A percentile compares a stretch with the other conserved stretches of the same genome.
phyloP scores from a whole-genome alignment of 1,140 invertebrate species.

The Philopotamus ludificatus region DNA sequence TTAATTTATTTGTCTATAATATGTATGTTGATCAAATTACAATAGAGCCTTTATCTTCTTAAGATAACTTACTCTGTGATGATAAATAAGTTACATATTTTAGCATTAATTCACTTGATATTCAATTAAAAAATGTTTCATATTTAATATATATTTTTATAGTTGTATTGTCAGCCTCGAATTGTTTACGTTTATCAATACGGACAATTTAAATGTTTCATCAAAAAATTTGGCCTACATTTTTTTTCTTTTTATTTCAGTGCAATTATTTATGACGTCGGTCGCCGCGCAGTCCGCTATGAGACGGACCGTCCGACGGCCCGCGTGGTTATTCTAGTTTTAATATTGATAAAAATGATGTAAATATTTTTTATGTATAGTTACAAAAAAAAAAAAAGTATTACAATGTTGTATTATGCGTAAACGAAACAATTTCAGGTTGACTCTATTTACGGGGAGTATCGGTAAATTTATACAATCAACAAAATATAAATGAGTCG shows the following conservation, averaged over 20 bases:
- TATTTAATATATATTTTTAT: constrained; percentile 7
- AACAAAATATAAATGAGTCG: neutral
- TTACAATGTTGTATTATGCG: too few species aligned
- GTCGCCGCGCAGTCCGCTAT: too few species aligned
- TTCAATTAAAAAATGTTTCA: constrained; percentile 11
- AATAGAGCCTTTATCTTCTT: constrained; percentile 6
- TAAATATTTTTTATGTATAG: too few species aligned
- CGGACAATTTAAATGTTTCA: constrained; percentile 1
- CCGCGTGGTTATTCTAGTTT: too few species aligned
- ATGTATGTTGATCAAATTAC: constrained; percentile 16
- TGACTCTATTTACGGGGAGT: constrained; percentile 7
- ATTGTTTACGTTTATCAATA: constrained; percentile 3
- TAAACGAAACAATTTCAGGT: constrained; percentile 15
- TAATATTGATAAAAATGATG: too few species aligned
- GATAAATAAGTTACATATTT: constrained; percentile 24
- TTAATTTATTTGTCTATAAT: constrained; percentile 17
- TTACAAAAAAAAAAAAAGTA: too few species aligned
- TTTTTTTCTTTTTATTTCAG: too few species aligned
- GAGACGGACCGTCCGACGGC: too few species aligned
- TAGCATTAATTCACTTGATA: constrained; percentile 29
- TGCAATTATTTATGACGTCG: too few species aligned
- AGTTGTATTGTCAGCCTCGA: constrained; percentile 7
- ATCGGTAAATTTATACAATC: neutral
- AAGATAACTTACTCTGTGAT: constrained; percentile 25
- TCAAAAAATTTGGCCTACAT: too few species aligned